Evolutionary conservation across 2,113 vertebrate species (phyloP), one percentile per base, ranked within the genome.

Genomic region (Odontesthes bonariensis): DNA sequence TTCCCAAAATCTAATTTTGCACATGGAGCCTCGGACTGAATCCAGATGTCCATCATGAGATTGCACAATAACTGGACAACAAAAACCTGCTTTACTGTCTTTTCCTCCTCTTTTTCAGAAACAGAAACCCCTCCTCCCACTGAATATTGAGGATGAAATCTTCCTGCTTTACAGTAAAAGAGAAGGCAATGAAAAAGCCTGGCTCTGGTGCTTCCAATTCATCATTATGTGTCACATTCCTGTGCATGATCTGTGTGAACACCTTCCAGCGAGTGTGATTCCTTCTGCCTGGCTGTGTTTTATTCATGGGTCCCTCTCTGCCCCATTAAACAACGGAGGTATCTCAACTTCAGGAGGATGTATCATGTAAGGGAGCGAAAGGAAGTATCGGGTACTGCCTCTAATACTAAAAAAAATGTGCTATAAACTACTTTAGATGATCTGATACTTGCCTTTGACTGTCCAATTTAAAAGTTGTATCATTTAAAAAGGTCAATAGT

Each of bases 191-290:
- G 31, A 62, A 77, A 65, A 77, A 65, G 32, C 40, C 42, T 60
- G 1, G 4, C 58, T 55, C 23, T 8, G 54, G 61, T 66, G 74
- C 64, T 77, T 85, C 65, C 27, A 46, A 80, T 85, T 82, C 81
- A 85, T 86, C 82, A 80, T 79, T 84, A 76, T 77, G 56, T 83
- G 86, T 78, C 79, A 75, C 87, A 90, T 89, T 91, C 83, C 79
- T 87, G 86, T 82, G 76, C 77, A 70, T 40, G 10, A 70, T 58
- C 74, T 56, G 52, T 86, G 82, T 73, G 84, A 88, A 86, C 82
- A 91, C 85, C 83, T 90, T 82, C 77, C 65, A 88, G 75, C 57
- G 5, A 80, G 63, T 38, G 61, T 40, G n/a, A 83, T 86, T 86
- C 64, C 79, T 90, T 89, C 86, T 76, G 83, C 86, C 75, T 72